Base-by-base conservation (phyloP, 1,140 invertebrate genomes). In the Ceratina japonica region DNA sequence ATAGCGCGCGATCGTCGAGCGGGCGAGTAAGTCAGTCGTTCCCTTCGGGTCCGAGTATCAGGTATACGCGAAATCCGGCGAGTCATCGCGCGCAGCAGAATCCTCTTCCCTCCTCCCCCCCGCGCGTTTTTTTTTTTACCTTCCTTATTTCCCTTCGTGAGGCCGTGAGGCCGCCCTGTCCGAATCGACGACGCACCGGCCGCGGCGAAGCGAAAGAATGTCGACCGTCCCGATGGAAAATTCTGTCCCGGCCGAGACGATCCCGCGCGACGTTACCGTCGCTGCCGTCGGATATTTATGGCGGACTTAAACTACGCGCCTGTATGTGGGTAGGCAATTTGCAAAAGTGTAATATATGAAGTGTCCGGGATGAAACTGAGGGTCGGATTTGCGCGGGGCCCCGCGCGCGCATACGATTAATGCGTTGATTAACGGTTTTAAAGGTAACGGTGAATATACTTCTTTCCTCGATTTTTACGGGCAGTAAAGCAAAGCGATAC, bases 41-140 rank as follows among this genome's bases (percentile, higher is more conserved):
- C 63, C 73, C 63, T 31, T 69, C 66, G 77, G 70, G 22, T 12
- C 70, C 56, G 58, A 76, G 71, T 76, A 62, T 83, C 75, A 75
- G 68, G 65, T 69, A 78, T 24, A 72, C 59, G 82, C 71, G 86
- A 86, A 87, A 87, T 87, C 75, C 79, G 72, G 82, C 83, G 81
- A 88, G 87, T 87, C 87, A 87, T 88, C 83, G 80, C 61, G 56
- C 77, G 73, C 81, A 61, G 73, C 65, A 68, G 66, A 81, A 79
- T 78, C 62, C 16, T 59, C 10, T 65, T 66, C 75, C 56, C 59
- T 58, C 73, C 27, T 18, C 56, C 3, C 10, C 3, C 5, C 37
- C 37, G 37, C 10, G 10, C 37, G 37, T 44, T 56, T 61, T 52
- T 79, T 27, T 66, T 58, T 65, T n/a, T n/a, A n/a, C n/a, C n/a